These are phyloP conservation scores for Drosophila borealis DNA, from an alignment of 2,888 invertebrate species.

Conservation along the genomic window DNA sequence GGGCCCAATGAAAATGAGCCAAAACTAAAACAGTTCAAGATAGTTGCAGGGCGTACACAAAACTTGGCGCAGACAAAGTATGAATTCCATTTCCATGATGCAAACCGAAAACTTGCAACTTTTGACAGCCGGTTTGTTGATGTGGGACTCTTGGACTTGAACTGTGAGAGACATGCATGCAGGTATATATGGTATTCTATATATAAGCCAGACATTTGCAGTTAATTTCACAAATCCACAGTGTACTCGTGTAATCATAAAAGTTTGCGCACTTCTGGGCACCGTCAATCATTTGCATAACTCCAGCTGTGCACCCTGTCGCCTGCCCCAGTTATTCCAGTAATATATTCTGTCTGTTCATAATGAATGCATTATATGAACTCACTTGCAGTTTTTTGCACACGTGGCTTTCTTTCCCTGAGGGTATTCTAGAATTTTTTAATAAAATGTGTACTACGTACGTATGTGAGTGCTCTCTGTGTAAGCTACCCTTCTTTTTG, in stretches of 20 bases:
- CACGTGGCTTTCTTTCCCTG: neutral
- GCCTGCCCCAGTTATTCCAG: neutral
- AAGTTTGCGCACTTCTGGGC: constrained; percentile 46
- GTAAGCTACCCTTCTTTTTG: too few relatives aligned
- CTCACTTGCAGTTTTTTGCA: constrained; percentile 17
- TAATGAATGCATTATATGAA: constrained; percentile 40
- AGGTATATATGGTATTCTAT: neutral
- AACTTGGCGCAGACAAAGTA: constrained; percentile 27
- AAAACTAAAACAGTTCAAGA: constrained; percentile 13
- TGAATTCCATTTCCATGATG: constrained; percentile 19
- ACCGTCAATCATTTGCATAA: constrained; percentile 53
- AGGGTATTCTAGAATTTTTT: neutral
- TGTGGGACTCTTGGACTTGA: neutral
- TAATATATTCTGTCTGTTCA: constrained; percentile 13
- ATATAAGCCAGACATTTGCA: constrained; percentile 37
- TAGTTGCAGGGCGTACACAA: constrained; percentile 16
- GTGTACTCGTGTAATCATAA: constrained; percentile 59
- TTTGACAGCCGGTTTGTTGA: constrained; percentile 27
- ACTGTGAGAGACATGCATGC: neutral
- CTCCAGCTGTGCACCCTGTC: neutral
- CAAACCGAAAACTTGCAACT: constrained; percentile 23
- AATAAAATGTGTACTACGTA: neutral
- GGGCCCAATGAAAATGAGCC: constrained; percentile 18
- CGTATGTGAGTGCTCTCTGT: too few relatives aligned
- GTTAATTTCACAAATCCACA: constrained; percentile 55